Base-by-base conservation (phyloP, 2,888 invertebrate genomes). In the Deroplatys truncata region DNA sequence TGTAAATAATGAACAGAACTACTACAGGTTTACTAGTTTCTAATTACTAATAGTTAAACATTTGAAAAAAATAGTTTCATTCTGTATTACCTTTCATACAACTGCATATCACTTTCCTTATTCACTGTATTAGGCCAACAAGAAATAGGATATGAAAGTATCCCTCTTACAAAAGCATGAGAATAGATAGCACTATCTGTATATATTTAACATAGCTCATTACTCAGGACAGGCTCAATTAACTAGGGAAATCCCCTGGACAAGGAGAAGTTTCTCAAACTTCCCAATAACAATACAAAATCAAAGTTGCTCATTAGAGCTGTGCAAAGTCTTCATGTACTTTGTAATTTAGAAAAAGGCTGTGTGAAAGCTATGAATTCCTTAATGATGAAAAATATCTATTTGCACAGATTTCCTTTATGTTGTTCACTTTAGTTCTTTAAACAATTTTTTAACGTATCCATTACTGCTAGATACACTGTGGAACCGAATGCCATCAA, bases 121-220 rank as follows among this genome's bases (percentile, higher is more conserved):
- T 87, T 35, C 83, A 87, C 20, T 85, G 28, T 87, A 28, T 43
- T 87, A 87, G 87, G 87, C 87, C 87, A 87, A 87, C 87, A 87
- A 87, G 87, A 87, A 87, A 87, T 43, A 83, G 28, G 83, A 82
- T 87, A 25, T 82, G 83, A 35, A 72, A 43, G n/a, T 83, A 43
- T 83, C 0, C 83, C 87, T 82, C 82, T 83, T 31, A 82, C 35
- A 25, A 87, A 87, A 87, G 83, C 83, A 87, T 87, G 83, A 87
- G 20, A 72, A 20, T 72, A 72, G 56, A 72, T 72, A 72, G 56
- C 56, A 20, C 5, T 72, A 72, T 72, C 56, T 20, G 56, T 72
- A 72, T 20, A 72, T 72, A 72, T 72, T 43, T 25, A 72, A 72
- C 56, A 72, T 20, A 72, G 56, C 56, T 72, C 56, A 20, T 72